Evolutionary conservation across 2,888 invertebrate genomes (phyloP), one percentile per base, ranked within the genome.

Genomic region (Drosophila diplacantha): DNA sequence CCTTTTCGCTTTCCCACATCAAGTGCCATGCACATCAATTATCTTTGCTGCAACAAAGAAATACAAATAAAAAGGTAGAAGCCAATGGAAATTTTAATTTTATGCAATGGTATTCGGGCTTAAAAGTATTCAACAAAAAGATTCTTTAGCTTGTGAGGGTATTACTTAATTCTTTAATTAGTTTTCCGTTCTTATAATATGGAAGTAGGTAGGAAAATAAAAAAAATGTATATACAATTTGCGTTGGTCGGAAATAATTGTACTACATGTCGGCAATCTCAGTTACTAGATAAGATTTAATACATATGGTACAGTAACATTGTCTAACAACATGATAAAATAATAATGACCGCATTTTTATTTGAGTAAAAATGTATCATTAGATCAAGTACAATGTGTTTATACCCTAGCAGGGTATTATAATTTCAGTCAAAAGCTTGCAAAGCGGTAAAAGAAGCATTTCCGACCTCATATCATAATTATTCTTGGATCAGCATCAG

Each of bases 1-100:
- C 52, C 52, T 52, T 24, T 38, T 11, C 6, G 9, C 5, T 41
- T 32, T 57, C 31, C 55, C 54, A 53, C 20, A 34, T 57, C 41
- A 20, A 38, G 43, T 29, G 43, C 29, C 41, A 18, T 31, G 16
- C 35, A 8, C 50, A 38, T 55, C 31, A 56, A 52, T 56, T 51
- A 56, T 32, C 24, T 16, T 31, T 22, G 16, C 3, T 22, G 37
- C 22, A 38, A 55, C 38, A 55, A 51, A 22, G 51, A 32, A 32
- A 51, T 31, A 6, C 20, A 49, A 29, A 49, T 41, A 54, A 35
- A 20, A 26, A 5, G 24, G 47, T 29, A 29, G n/a, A 54, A 54
- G 12, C 34, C 29, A 37, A 50, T 35, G 20, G 18, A 47, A 35
- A 46, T 34, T 20, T 7, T 3, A 18, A 18, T n/a, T 35, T 26